Evolutionary conservation across 2,113 vertebrate species (phyloP), one percentile per base, ranked within the genome.

Genomic region (Lates calcarifer): DNA sequence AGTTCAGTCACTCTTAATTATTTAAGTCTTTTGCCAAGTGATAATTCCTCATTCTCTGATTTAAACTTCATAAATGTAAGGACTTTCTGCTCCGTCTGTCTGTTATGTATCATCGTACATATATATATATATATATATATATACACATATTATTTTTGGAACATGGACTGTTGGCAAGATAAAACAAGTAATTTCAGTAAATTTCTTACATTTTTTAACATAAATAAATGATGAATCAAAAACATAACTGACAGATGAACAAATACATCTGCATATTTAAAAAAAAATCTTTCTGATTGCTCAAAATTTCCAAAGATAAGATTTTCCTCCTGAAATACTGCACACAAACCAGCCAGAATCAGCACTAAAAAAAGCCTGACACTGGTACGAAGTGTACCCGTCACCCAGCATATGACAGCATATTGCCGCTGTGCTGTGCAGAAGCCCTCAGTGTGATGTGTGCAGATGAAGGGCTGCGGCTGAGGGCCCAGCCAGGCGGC

Each of bases 391-490:
- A 87, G 79, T 73, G 84, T 37, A 65, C 17, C 74, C 71, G 69
- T 80, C 86, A 80, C 72, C 65, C 84, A 45, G 39, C 65, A 53
- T 74, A 79, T 66, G 86, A 85, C 84, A 69, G 85, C 87, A 72
- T 82, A 69, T 58, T 66, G 79, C 77, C 35, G 5, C 79, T 37
- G 84, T 6, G 31, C 69, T 13, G 47, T 29, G 82, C 82, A 45
- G 37, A 33, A 74, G 79, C 78, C 80, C 83, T 82, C 76, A 56
- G 73, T 22, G 62, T 39, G 82, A 87, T 62, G 85, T 26, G 77
- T 83, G 68, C 82, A 88, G 84, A 92, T 90, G 82, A 92, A 91
- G 90, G 85, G 88, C 84, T 81, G 73, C 65, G 28, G 76, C 72
- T 72, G 83, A 91, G 85, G 87, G 77, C 84, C 85, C 55, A 74